These are phyloP conservation scores for Scomber scombrus DNA, from an alignment of 2,113 vertebrate genomes.

Conservation along the genomic window DNA sequence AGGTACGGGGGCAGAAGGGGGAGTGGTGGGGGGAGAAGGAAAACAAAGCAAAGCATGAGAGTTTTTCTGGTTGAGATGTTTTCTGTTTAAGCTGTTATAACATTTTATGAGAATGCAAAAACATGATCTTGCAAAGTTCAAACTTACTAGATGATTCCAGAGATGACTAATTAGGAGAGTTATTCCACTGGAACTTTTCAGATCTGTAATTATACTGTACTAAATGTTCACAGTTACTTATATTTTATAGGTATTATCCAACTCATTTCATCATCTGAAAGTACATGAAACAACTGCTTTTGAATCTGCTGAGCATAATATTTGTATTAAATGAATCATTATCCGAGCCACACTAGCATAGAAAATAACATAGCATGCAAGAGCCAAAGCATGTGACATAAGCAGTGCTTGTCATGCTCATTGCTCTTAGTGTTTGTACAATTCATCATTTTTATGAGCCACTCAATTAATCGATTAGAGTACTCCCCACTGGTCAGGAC, in stretches of 20 bases:
- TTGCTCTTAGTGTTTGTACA: conserved; percentile 84
- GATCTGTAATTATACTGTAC: conserved; percentile 14
- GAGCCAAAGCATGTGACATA: conserved; percentile 52
- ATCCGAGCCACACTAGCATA: conserved; percentile 1
- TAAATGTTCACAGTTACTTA: conserved; percentile 1
- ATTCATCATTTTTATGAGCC: conserved; percentile 92
- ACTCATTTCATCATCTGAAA: conserved; percentile 21
- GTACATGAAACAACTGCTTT: conserved; percentile 39
- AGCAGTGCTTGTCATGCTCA: conserved; percentile 82
- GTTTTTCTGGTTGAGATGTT: background rate
- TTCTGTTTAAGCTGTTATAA: background rate
- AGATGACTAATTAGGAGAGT: background rate
- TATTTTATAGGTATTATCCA: conserved; percentile 28
- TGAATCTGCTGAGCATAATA: conserved; percentile 15
- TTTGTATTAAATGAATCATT: conserved; percentile 45
- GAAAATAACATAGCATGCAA: conserved; percentile 19
- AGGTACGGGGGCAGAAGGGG: background rate
- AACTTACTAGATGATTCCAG: background rate
- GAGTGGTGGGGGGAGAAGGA: background rate
- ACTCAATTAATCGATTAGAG: conserved; percentile 92
- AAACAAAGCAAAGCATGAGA: conserved; percentile 25
- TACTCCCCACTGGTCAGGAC: conserved; percentile 89
- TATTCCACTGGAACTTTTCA: background rate
- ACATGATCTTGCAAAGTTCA: background rate
- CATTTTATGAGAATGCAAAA: background rate